These are phyloP conservation scores for Epinotia brunnichana DNA, from an alignment of 2,888 invertebrate species.

Conservation along the genomic window DNA sequence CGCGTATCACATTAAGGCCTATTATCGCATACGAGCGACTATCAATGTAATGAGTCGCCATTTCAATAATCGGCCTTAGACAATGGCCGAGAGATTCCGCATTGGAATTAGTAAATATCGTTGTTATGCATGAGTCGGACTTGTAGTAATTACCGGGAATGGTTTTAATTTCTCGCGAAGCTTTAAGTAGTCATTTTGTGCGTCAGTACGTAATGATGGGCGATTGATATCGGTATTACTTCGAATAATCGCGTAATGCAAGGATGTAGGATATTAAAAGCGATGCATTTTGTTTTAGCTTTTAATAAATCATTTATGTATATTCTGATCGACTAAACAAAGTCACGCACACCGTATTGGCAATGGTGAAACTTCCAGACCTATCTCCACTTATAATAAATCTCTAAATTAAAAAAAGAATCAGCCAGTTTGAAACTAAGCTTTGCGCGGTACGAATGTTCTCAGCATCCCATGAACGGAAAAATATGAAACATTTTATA, in stretches of 20 bases:
- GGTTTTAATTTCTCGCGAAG: slow-evolving; percentile 17
- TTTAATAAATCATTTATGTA: background rate
- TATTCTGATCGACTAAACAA: background rate
- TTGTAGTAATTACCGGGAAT: slow-evolving; percentile 27
- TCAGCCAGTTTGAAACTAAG: too few relatives aligned
- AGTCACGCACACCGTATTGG: too few relatives aligned
- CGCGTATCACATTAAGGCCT: slow-evolving; percentile 65
- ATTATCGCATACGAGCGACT: slow-evolving; percentile 70
- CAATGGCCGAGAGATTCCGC: slow-evolving; percentile 55
- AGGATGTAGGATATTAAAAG: background rate
- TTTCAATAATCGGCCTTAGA: slow-evolving; percentile 73
- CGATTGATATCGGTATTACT: slow-evolving; percentile 31
- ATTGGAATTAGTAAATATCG: slow-evolving; percentile 62
- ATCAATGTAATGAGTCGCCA: slow-evolving; percentile 73
- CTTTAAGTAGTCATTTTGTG: slow-evolving; percentile 21
- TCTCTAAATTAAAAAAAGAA: too few relatives aligned
- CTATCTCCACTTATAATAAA: too few relatives aligned
- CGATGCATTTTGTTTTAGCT: background rate
- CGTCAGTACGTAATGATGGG: slow-evolving; percentile 18
- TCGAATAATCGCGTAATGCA: slow-evolving; percentile 2
- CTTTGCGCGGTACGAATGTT: too few relatives aligned
- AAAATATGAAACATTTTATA: too few relatives aligned
- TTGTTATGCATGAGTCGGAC: slow-evolving; percentile 53
- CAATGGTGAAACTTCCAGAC: too few relatives aligned
- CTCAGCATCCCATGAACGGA: too few relatives aligned